Evolutionary conservation across 2,888 invertebrate species (phyloP), one percentile per base, ranked within the genome.

Genomic region (Epinotia ramella): DNA sequence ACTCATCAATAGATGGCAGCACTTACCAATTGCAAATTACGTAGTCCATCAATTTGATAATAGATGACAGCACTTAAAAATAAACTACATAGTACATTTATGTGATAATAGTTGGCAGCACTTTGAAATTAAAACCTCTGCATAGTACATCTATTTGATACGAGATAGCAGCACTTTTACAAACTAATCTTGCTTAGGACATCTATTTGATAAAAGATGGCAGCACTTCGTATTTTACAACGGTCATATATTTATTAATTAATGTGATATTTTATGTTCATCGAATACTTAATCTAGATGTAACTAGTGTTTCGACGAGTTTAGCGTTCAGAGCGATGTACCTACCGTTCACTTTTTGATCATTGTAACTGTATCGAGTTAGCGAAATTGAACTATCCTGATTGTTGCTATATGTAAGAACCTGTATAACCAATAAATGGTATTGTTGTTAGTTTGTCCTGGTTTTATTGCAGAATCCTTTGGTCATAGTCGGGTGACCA

Each of bases 401-500:
- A 87, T 87, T 93, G 93, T 94, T 94, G 93, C 93, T 93, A 89
- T 89, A 89, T 93, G 88, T 93, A 89, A 91, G 87, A 89, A 92
- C 84, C 87, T 93, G 92, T 94, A 92, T 93, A 93, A 89, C 93
- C 92, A 90, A 90, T 94, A 94, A 93, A 94, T 91, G 92, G 91
- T 92, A 90, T 90, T 93, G 93, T 94, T 94, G 94, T 93, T 93
- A 91, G 87, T 84, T 90, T 81, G 73, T 81, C 44, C 9, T 81
- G 53, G 87, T 91, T 89, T 91, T 79, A 86, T 84, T 88, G 7
- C 16, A n/a, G 16, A 53, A 53, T 5, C 53, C 16, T 49, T 49
- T 4, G 3, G 13, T 0, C 44, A 7, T 33, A 0, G 33, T 33
- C 33, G 33, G 33, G 33, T 33, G 33, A 33, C 33, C 6, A 33